Evolutionary conservation across 2,113 vertebrate genomes (phyloP).

Genomic region (Seriola rivoliana): DNA sequence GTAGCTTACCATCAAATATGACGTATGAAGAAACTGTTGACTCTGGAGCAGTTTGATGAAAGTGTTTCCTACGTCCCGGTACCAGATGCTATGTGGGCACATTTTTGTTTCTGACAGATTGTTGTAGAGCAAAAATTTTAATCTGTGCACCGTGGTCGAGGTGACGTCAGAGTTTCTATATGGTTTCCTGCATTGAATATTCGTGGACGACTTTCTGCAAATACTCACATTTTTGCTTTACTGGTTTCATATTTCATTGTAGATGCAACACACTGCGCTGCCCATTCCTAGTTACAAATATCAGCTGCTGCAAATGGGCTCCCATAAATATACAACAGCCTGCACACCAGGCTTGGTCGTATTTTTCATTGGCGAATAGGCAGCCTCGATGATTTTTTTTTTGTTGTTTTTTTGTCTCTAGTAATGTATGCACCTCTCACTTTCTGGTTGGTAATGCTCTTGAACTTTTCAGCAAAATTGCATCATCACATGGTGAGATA

Average conservation of each 20-base stretch:
- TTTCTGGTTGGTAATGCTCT: conserved; percentile 58
- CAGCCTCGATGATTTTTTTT: conserved; percentile 43
- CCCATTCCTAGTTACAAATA: conserved; percentile 46
- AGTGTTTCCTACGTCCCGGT: no score
- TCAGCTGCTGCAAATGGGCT: conserved; percentile 51
- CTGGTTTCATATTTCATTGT: conserved; percentile 52
- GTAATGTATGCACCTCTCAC: conserved; percentile 66
- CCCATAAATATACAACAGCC: conserved; percentile 48
- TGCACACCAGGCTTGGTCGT: background rate
- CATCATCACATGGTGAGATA: conserved; percentile 53
- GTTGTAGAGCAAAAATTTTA: background rate
- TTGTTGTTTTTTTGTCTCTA: background rate
- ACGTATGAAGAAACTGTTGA: background rate
- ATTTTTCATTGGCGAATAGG: conserved; percentile 55
- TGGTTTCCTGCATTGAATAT: conserved; percentile 20
- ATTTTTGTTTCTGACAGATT: background rate
- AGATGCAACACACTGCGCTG: background rate
- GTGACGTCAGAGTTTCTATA: background rate
- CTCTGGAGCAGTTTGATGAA: background rate
- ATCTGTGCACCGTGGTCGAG: background rate
- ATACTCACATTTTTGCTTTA: conserved; percentile 30
- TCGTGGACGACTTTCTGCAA: background rate
- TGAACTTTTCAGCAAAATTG: conserved; percentile 57
- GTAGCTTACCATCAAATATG: background rate
- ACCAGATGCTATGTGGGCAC: no score